Evolutionary conservation across 2,888 invertebrate genomes (phyloP).

Genomic region (Hipparchia semele): DNA sequence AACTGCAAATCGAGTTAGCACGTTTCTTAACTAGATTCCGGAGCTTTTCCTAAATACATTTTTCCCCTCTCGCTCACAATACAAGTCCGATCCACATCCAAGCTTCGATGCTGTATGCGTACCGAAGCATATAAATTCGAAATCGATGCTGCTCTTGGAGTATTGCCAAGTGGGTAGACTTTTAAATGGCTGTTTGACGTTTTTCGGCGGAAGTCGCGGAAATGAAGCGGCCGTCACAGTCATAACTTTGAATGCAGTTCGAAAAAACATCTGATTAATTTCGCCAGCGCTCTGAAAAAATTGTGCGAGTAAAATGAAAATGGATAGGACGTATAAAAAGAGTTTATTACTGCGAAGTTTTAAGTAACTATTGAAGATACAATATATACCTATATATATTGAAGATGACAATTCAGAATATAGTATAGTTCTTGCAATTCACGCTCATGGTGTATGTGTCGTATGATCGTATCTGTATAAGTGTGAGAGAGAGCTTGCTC

Average conservation of each 20-base stretch:
- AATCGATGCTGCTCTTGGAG: slow-evolving; percentile 38
- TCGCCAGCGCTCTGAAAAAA: neutral
- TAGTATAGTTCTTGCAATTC: too few species aligned
- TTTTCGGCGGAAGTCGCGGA: slow-evolving; percentile 42
- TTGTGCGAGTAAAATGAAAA: neutral
- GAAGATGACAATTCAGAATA: too few species aligned
- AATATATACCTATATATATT: too few species aligned
- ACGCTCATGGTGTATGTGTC: too few species aligned
- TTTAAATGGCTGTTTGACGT: slow-evolving; percentile 39
- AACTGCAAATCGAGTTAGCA: neutral
- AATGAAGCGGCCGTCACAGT: slow-evolving; percentile 40
- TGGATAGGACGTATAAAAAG: neutral
- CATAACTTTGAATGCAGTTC: slow-evolving; percentile 11
- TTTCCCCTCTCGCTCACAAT: slow-evolving; percentile 5
- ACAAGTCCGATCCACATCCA: neutral
- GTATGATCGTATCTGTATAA: too few species aligned
- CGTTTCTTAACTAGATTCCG: neutral
- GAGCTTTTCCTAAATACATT: neutral
- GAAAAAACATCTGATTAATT: neutral
- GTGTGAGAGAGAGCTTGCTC: too few species aligned
- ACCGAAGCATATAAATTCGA: slow-evolving; percentile 24
- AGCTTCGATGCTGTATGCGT: neutral
- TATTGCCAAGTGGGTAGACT: slow-evolving; percentile 40
- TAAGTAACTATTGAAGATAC: too few species aligned
- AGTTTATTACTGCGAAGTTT: too few species aligned